These are phyloP conservation scores for Idaea aversata DNA, from an alignment of 2,888 invertebrate species.

Conservation along the genomic window DNA sequence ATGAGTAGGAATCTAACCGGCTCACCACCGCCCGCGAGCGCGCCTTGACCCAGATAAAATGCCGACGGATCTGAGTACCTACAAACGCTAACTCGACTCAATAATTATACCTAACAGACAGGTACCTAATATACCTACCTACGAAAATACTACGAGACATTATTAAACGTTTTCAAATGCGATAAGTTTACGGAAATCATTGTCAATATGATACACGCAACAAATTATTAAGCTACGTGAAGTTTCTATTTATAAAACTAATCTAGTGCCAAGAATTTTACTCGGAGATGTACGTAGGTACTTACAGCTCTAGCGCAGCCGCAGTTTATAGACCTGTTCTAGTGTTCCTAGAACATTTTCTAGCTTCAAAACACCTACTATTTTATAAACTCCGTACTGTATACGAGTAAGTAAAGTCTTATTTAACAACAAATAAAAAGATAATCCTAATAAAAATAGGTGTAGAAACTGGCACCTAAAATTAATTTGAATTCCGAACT, in stretches of 20 bases:
- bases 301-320: background rate
- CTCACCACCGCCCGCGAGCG: constrained; percentile 50
- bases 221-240: background rate
- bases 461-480: background rate
- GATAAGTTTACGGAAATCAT: constrained; percentile 10
- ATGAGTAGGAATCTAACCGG: constrained; percentile 63
- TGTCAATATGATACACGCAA: background rate
- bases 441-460: no score
- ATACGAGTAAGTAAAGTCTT: background rate
- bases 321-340: constrained; percentile 2
- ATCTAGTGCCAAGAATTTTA: constrained; percentile 13
- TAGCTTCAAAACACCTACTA: background rate
- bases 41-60: constrained; percentile 74
- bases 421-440: background rate
- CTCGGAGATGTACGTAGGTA: background rate
- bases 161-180: background rate
- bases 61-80: constrained; percentile 14
- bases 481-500: background rate
- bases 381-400: background rate
- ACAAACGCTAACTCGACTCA: background rate
- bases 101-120: background rate
- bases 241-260: constrained; percentile 7
- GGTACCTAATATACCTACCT: background rate
- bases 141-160: background rate
- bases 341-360: background rate